Percentiles rank a stretch among this genome's conserved stretches.
Evolutionary conservation across 2,113 vertebrate species (phyloP).

Genomic region (Burhinus oedicnemus): DNA sequence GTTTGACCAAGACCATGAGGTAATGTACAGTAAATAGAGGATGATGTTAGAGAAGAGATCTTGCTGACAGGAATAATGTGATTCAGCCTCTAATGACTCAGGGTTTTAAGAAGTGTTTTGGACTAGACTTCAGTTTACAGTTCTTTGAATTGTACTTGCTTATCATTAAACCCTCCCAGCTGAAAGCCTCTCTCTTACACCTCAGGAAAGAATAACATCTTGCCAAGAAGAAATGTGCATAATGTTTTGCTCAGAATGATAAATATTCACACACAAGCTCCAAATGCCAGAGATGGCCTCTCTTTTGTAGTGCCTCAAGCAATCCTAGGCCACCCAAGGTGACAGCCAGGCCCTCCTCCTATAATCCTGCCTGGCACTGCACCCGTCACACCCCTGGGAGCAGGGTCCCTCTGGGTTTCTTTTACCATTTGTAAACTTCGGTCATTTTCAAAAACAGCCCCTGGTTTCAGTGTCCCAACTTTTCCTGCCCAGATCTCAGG

Average conservation of each 20-base stretch:
- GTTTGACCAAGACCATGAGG: conserved; percentile 57
- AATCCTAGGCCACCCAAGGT: conserved; percentile 15
- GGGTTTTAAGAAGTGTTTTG: conserved; percentile 64
- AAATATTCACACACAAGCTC: background rate
- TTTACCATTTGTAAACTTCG: background rate
- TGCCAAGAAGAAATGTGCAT: conserved; percentile 25
- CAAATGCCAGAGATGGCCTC: background rate
- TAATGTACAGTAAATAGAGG: conserved; percentile 53
- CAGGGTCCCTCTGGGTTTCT: accelerated
- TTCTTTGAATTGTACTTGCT: conserved; percentile 48
- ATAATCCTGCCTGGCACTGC: background rate
- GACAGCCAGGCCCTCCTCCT: background rate
- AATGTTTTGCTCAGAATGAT: conserved; percentile 3
- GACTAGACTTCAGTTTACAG: conserved; percentile 60
- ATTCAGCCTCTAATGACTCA: conserved; percentile 72
- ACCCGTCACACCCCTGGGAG: background rate
- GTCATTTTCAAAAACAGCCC: background rate
- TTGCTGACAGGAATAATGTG: conserved; percentile 65
- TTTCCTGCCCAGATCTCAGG: background rate
- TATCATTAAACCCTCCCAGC: conserved; percentile 35
- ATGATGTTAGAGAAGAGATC: conserved; percentile 58
- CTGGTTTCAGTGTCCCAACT: background rate
- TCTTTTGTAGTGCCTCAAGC: background rate
- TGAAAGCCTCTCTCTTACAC: conserved; percentile 28
- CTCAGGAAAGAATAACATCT: conserved; percentile 21